Evolutionary conservation across 2,113 vertebrate species (phyloP).

Genomic region (Aramus guarauna): DNA sequence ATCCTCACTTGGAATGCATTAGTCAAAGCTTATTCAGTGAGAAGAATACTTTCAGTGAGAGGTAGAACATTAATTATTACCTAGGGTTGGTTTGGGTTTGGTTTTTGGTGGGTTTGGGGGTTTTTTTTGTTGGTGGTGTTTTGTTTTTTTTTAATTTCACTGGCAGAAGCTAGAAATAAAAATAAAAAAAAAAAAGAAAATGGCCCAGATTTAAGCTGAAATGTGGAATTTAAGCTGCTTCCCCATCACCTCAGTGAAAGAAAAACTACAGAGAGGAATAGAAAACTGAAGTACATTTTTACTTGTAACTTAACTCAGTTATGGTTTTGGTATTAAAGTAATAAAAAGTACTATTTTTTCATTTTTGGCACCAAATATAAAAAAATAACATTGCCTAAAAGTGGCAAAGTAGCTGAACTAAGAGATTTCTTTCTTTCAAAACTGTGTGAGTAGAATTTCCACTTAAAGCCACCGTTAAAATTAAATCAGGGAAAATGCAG

Average conservation of each 20-base stretch:
- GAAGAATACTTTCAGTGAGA: background rate
- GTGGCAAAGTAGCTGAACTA: background rate
- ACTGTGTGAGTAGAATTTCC: background rate
- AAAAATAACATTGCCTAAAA: background rate
- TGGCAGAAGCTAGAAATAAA: background rate
- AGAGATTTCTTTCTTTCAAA: background rate
- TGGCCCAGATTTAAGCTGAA: background rate
- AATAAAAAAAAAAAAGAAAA: background rate
- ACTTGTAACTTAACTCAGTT: background rate
- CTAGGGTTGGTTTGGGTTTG: rapidly evolving
- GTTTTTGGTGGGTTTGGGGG: background rate
- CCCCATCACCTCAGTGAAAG: background rate
- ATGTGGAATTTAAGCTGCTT: background rate
- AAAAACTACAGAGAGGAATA: background rate
- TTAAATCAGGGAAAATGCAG: background rate
- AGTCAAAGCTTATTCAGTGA: background rate
- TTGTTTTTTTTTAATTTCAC: background rate
- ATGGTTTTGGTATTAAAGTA: background rate
- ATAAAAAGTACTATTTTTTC: background rate
- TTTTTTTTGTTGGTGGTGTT: too few relatives aligned
- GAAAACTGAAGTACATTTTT: background rate
- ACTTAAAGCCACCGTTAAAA: background rate
- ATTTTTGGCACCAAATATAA: background rate
- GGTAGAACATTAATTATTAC: background rate
- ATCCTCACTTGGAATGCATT: background rate